Evolutionary conservation across 2,888 invertebrate genomes (phyloP).

Genomic region (Slavum lentiscoides): DNA sequence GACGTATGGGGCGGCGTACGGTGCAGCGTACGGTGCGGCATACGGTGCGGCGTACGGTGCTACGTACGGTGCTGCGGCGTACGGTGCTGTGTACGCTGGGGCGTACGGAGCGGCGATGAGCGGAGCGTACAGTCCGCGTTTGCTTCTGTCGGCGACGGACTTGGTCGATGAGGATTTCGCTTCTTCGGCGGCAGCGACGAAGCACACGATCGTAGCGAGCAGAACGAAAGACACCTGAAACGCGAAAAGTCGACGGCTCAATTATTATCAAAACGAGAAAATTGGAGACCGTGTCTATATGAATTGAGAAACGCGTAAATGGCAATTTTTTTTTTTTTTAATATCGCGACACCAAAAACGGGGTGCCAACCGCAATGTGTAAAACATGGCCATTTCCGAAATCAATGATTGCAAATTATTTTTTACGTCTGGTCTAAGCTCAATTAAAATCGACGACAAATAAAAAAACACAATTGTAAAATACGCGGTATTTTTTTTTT

Average conservation of each 20-base stretch:
- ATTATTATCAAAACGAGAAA: background rate
- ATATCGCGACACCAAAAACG: too few species aligned
- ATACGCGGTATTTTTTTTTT: too few species aligned
- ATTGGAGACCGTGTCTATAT: too few species aligned
- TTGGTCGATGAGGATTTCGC: background rate
- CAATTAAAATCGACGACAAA: too few species aligned
- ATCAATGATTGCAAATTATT: too few species aligned
- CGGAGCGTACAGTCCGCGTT: slow-evolving; percentile 30
- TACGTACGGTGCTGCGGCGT: slow-evolving; percentile 21
- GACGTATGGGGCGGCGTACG: slow-evolving; percentile 35
- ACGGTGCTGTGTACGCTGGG: slow-evolving; percentile 26
- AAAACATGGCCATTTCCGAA: too few species aligned
- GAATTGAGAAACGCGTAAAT: background rate
- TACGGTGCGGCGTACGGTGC: slow-evolving; percentile 28
- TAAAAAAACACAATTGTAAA: too few species aligned
- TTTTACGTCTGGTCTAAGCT: too few species aligned
- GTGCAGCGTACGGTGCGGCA: slow-evolving; percentile 19
- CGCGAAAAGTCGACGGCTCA: background rate
- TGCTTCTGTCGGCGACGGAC: slow-evolving; percentile 36
- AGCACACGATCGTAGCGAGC: slow-evolving; percentile 35
- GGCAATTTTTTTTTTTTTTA: background rate
- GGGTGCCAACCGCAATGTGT: too few species aligned
- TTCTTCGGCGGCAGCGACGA: slow-evolving; percentile 42
- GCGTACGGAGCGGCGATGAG: slow-evolving; percentile 31
- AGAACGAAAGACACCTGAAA: slow-evolving; percentile 17